These are phyloP conservation scores for Vulpes vulpes DNA, from an alignment of 2,113 vertebrate genomes.

Conservation along the genomic window DNA sequence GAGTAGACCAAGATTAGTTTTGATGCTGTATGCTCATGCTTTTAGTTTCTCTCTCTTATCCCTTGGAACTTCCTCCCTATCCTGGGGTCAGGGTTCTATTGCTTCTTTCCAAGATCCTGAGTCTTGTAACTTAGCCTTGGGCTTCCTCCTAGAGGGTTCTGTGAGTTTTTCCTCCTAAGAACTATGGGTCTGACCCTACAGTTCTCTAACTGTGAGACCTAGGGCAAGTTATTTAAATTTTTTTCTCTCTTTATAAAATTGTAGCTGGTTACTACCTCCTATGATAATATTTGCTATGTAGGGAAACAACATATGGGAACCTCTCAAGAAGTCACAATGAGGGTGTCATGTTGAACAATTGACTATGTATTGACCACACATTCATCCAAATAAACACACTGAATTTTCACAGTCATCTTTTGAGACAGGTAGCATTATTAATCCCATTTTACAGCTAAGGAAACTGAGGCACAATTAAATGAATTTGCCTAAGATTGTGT, in stretches of 20 bases:
- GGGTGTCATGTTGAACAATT: not conserved
- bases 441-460: conserved; percentile 24
- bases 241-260: not conserved
- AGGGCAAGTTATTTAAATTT: not conserved
- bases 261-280: not conserved
- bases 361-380: not conserved
- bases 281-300: not conserved
- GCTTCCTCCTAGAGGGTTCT: not conserved
- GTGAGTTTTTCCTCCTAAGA: no score
- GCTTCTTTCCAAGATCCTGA: not conserved
- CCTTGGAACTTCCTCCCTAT: not conserved
- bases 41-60: not conserved
- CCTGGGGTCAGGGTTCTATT: not conserved
- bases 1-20: not conserved
- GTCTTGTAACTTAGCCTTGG: not conserved
- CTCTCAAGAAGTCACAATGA: not conserved
- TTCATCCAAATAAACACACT: not conserved
- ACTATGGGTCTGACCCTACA: not conserved
- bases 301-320: not conserved
- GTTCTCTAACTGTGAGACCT: not conserved
- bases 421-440: not conserved
- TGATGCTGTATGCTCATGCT: not conserved
- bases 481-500: not conserved
- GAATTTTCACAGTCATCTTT: not conserved
- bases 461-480: not conserved